These are phyloP conservation scores for Calameuta pallipes DNA, from an alignment of 2,888 invertebrate genomes.

Conservation along the genomic window DNA sequence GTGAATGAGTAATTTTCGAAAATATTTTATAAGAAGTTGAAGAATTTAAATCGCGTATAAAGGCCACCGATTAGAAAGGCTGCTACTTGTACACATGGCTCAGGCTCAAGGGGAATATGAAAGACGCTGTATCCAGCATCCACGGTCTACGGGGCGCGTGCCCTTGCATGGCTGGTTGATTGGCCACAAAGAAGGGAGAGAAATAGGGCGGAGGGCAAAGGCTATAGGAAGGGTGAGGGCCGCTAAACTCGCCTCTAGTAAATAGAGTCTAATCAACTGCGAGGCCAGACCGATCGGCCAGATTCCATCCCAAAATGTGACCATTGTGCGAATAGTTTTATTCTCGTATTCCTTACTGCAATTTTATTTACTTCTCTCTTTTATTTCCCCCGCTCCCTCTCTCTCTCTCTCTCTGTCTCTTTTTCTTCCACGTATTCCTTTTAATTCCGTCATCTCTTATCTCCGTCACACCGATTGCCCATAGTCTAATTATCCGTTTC, in stretches of 20 bases:
- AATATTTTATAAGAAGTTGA: neutral
- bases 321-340: neutral
- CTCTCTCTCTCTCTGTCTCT: no score
- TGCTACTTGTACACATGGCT: neutral
- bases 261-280: conserved; percentile 66
- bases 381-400: neutral
- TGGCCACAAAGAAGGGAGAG: conserved; percentile 62
- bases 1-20: neutral
- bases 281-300: conserved; percentile 61
- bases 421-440: neutral
- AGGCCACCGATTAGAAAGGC: neutral
- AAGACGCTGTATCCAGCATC: conserved; percentile 19
- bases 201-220: conserved; percentile 43
- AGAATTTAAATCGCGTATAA: neutral
- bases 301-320: conserved; percentile 55
- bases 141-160: conserved; percentile 43
- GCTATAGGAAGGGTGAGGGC: conserved; percentile 25
- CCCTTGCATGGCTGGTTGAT: conserved; percentile 62
- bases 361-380: neutral
- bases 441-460: neutral
- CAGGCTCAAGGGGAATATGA: neutral
- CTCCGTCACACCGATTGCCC: neutral
- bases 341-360: neutral
- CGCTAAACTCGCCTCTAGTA: conserved; percentile 62
- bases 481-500: neutral